These are phyloP conservation scores for Pinctada fucata DNA, from an alignment of 2,888 invertebrate species.

Conservation along the genomic window DNA sequence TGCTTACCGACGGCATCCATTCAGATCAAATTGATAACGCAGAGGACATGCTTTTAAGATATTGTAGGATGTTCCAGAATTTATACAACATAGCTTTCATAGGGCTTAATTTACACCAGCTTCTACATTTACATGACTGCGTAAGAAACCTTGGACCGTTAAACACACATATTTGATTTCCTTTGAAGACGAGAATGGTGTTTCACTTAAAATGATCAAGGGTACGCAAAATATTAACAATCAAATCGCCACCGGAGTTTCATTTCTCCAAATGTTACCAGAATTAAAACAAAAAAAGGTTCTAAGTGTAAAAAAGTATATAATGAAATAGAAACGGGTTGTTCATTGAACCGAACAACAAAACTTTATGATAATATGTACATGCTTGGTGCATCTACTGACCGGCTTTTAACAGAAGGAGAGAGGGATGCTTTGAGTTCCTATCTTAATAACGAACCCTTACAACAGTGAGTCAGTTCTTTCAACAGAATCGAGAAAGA, in stretches of 20 bases:
- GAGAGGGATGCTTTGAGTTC: neutral
- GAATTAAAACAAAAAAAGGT: slow-evolving; percentile 10
- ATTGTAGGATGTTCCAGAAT: slow-evolving; percentile 32
- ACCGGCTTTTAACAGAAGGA: neutral
- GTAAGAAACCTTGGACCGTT: slow-evolving; percentile 42
- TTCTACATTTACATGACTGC: slow-evolving; percentile 39
- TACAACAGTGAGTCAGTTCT: neutral
- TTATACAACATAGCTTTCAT: slow-evolving; percentile 37
- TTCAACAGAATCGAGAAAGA: slow-evolving; percentile 6
- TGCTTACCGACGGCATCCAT: slow-evolving; percentile 25
- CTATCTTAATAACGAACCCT: slow-evolving; percentile 1
- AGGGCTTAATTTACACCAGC: slow-evolving; percentile 43
- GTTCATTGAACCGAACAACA: neutral
- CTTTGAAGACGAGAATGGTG: slow-evolving; percentile 36
- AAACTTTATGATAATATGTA: neutral
- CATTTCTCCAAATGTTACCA: slow-evolving; percentile 33
- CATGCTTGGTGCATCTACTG: slow-evolving; percentile 1
- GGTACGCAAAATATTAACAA: slow-evolving; percentile 43
- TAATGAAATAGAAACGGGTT: neutral
- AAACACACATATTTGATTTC: slow-evolving; percentile 44
- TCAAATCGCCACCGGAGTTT: slow-evolving; percentile 31
- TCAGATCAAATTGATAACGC: slow-evolving; percentile 23
- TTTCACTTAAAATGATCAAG: slow-evolving; percentile 27
- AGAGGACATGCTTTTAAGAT: slow-evolving; percentile 25
- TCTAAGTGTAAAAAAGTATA: slow-evolving; percentile 4